Evolutionary conservation across 2,113 vertebrate genomes (phyloP).

Genomic region (Phylloscopus whistleri): DNA sequence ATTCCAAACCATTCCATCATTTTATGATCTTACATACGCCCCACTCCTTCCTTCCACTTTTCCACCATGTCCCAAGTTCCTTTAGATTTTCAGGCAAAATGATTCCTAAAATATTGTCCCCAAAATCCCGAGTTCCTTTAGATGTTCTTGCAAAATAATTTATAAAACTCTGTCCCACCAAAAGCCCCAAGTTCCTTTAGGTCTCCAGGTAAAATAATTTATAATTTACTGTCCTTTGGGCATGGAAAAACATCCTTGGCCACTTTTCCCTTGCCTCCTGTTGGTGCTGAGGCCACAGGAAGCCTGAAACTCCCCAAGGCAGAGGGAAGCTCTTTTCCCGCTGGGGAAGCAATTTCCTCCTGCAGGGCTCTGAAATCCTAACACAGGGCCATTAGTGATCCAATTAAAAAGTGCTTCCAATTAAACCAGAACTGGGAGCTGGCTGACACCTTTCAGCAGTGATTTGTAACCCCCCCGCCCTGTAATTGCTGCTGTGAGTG

Average conservation of each 20-base stretch:
- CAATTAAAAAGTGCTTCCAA: constrained; percentile 6
- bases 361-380: neutral
- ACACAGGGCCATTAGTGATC: neutral
- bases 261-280: neutral
- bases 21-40: fast-evolving
- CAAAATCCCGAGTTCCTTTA: neutral
- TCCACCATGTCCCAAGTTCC: neutral
- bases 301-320: neutral
- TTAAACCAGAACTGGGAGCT: neutral
- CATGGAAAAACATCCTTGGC: neutral
- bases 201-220: neutral
- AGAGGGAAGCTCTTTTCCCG: neutral
- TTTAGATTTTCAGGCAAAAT: too few species aligned
- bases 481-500: constrained; percentile 11
- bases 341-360: neutral
- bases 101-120: too few species aligned
- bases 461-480: neutral
- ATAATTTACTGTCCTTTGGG: neutral
- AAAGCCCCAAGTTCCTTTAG: neutral
- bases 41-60: neutral
- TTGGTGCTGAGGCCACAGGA: neutral
- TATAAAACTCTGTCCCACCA: neutral
- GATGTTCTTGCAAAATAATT: neutral
- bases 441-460: neutral
- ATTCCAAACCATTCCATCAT: neutral